phyloP scores from a whole-genome alignment of 2,113 vertebrate species.

The Gobiocypris rarus region DNA sequence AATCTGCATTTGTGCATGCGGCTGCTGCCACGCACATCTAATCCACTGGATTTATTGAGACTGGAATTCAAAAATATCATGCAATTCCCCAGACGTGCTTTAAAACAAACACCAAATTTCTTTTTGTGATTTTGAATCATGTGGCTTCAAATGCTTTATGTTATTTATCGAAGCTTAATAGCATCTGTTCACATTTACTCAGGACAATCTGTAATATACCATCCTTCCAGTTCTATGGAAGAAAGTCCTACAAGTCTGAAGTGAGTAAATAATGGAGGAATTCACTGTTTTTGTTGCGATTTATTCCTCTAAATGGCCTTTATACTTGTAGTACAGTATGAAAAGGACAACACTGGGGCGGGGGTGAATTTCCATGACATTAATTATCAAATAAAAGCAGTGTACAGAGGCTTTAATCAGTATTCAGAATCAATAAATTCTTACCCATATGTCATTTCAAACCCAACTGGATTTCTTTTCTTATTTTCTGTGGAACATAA shows the following conservation, averaged over 20 bases:
- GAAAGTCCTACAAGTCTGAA: neutral
- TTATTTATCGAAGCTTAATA: neutral
- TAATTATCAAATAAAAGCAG: no score
- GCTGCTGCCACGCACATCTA: constrained; percentile 33
- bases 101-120: neutral
- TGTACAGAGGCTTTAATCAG: no score
- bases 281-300: neutral
- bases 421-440: neutral
- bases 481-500: neutral
- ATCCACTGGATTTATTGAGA: constrained; percentile 1
- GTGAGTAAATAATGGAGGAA: neutral
- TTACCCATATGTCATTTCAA: neutral
- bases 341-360: neutral
- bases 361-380: no score
- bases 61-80: constrained; percentile 1
- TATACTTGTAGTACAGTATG: neutral
- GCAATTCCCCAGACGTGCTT: neutral
- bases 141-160: no score
- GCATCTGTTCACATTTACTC: neutral
- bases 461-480: neutral
- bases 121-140: neutral
- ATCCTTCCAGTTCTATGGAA: neutral
- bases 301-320: neutral
- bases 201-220: neutral
- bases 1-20: constrained; percentile 30